Conservation (phyloP, 53 echinoderm and acorn worm species). For the Zoroaster sp. region DNA sequence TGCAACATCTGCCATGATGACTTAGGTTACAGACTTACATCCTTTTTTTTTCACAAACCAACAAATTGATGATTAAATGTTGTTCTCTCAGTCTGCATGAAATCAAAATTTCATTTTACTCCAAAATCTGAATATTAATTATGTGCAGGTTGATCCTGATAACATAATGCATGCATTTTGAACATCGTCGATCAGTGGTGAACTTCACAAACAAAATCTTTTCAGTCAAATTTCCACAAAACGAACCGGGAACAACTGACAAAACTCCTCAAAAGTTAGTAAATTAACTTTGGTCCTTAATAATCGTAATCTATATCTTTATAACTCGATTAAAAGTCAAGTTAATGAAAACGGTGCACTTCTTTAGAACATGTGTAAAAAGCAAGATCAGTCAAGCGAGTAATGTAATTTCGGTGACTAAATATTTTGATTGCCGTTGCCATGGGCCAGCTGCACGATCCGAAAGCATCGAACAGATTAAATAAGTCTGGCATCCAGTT, state of each 20-base stretch:
- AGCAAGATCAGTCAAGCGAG: background rate
- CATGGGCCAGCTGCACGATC: background rate
- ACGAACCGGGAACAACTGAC: too few relatives aligned
- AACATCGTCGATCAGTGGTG: too few relatives aligned
- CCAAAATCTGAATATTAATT: too few relatives aligned
- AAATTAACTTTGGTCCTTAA: background rate
- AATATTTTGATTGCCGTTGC: background rate
- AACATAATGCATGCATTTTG: too few relatives aligned
- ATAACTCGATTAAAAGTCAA: background rate
- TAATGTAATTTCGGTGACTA: background rate
- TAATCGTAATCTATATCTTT: background rate
- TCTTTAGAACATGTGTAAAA: background rate
- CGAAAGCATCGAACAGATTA: background rate
- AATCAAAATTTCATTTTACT: too few relatives aligned
- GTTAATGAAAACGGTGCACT: background rate
- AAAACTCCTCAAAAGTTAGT: background rate
- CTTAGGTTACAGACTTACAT: too few relatives aligned
- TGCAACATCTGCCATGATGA: slow-evolving; percentile 44
- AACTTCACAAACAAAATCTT: too few relatives aligned
- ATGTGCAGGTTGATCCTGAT: too few relatives aligned
- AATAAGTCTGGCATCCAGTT: background rate
- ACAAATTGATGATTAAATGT: too few relatives aligned
- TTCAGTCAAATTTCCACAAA: too few relatives aligned
- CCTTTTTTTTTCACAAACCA: too few relatives aligned
- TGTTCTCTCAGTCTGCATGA: too few relatives aligned